Conservation (phyloP, 2,888 invertebrate genomes). For the Dysmachus trigonus region DNA sequence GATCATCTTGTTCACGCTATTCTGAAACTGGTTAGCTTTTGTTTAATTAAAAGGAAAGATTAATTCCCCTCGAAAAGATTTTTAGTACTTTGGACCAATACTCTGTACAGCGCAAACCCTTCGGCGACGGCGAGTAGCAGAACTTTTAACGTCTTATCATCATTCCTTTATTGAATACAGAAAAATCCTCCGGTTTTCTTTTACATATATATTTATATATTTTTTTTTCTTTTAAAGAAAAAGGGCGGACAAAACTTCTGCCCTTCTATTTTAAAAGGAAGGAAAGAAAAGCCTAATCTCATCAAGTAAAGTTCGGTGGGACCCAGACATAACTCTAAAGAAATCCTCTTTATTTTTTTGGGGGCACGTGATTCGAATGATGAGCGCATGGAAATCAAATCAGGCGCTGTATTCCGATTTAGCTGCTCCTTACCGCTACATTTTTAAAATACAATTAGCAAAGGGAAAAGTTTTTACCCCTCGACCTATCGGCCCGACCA, state of each 20-base stretch:
- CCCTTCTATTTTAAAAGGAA: not conserved
- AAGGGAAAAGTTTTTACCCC: not conserved
- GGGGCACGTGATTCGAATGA: not conserved
- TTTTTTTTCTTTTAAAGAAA: not conserved
- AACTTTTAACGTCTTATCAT: conserved; percentile 13
- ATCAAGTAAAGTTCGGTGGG: not conserved
- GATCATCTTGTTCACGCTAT: conserved; percentile 20
- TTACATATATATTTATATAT: not conserved
- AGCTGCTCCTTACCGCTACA: not conserved
- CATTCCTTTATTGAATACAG: conserved; percentile 12
- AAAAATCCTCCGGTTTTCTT: not conserved
- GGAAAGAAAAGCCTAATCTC: conserved; percentile 2
- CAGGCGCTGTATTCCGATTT: not conserved
- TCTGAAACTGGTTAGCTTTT: not conserved
- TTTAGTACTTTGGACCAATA: not conserved
- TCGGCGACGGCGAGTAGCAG: not conserved
- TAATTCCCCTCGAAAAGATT: conserved; percentile 9
- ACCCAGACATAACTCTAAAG: not conserved
- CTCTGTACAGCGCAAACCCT: not conserved
- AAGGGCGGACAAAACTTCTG: not conserved
- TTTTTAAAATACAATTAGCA: not conserved
- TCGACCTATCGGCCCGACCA: not conserved
- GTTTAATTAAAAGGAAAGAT: conserved; percentile 28
- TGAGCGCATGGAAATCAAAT: conserved; percentile 5
- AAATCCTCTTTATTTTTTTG: not conserved